These are phyloP conservation scores for Crotalus tigris DNA, from an alignment of 2,113 vertebrate species.

Conservation along the genomic window DNA sequence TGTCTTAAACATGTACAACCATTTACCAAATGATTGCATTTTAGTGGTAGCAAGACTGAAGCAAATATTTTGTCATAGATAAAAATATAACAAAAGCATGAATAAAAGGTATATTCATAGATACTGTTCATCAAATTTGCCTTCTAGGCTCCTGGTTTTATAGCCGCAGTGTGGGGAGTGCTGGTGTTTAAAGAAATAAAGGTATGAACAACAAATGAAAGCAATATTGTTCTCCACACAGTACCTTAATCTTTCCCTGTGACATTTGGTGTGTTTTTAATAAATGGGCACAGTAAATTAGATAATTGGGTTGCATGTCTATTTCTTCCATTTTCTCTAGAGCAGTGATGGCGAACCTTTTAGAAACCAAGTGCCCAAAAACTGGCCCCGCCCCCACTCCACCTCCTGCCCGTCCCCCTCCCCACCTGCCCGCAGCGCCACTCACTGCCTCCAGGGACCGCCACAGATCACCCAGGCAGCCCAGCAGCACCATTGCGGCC, in stretches of 20 bases:
- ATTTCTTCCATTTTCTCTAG: not conserved
- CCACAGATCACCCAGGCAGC: too few relatives aligned
- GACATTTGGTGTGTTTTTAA: not conserved
- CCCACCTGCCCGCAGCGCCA: too few relatives aligned
- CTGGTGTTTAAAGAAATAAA: conserved; percentile 88
- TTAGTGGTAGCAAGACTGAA: not conserved
- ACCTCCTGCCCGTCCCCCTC: too few relatives aligned
- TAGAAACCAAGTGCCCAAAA: too few relatives aligned
- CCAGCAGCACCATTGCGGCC: too few relatives aligned
- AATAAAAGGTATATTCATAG: not conserved
- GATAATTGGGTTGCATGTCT: not conserved
- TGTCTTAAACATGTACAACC: not conserved
- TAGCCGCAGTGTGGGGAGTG: conserved; percentile 86
- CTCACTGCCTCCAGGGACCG: too few relatives aligned
- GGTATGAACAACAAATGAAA: conserved; percentile 65
- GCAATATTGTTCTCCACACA: not conserved
- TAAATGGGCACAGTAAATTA: not conserved
- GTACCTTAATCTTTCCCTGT: not conserved
- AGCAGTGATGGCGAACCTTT: too few relatives aligned
- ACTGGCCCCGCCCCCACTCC: too few relatives aligned
- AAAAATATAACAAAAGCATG: not conserved
- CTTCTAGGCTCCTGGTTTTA: conserved; percentile 82
- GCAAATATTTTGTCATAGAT: not conserved
- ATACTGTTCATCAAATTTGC: conserved; percentile 31
- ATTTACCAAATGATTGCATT: conserved; percentile 1